phyloP scores from a whole-genome alignment of 2,888 invertebrate genomes.

The Thereva nobilitata region DNA sequence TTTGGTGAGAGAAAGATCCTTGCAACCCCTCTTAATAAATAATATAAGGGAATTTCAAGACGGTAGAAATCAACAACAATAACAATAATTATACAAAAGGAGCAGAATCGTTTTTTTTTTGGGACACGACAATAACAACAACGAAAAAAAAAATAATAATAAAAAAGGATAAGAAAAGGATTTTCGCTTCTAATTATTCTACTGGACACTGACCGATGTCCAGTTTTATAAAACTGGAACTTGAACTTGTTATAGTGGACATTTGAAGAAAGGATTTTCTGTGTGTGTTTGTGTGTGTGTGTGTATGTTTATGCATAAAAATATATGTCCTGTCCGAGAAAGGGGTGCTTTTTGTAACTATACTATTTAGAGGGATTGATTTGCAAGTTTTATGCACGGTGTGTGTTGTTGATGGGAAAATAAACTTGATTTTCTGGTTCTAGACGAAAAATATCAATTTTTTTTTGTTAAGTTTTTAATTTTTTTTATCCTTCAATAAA shows the following conservation, averaged over 20 bases:
- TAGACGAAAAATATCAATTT: neutral
- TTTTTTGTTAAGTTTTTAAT: neutral
- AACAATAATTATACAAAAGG: neutral
- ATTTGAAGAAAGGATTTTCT: too few species aligned
- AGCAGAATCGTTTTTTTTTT: neutral
- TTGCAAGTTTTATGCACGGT: too few species aligned
- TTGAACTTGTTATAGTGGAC: neutral
- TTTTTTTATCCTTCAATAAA: neutral
- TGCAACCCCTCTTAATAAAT: too few species aligned
- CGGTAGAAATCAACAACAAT: too few species aligned
- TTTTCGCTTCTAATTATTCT: slow-evolving; percentile 32
- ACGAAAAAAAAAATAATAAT: too few species aligned
- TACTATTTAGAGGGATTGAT: too few species aligned
- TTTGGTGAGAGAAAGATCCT: too few species aligned
- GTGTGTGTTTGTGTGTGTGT: too few species aligned
- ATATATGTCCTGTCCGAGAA: too few species aligned
- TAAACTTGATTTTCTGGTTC: slow-evolving; percentile 35
- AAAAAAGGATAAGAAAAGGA: slow-evolving; percentile 20
- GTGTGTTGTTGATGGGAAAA: slow-evolving; percentile 2
- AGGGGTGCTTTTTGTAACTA: too few species aligned
- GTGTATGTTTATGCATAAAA: too few species aligned
- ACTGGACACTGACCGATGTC: slow-evolving; percentile 28
- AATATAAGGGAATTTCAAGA: too few species aligned
- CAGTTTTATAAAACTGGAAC: slow-evolving; percentile 22
- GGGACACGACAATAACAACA: slow-evolving; percentile 10